These are phyloP conservation scores for Orius laevigatus DNA, from an alignment of 1,140 invertebrate genomes.

Conservation along the genomic window DNA sequence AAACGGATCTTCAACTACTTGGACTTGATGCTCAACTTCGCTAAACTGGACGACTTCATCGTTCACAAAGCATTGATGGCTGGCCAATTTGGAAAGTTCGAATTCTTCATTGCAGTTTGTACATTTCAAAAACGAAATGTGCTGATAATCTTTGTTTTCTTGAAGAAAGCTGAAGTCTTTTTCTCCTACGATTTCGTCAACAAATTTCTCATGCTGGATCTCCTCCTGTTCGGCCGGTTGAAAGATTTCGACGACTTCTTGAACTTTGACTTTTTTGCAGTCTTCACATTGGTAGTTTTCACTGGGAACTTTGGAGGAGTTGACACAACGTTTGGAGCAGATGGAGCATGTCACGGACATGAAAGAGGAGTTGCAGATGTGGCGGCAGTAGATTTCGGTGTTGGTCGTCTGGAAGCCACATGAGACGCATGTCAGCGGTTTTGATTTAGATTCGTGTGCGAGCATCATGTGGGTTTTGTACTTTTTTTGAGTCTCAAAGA, in stretches of 20 bases:
- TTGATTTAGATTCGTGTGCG: background rate
- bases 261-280: background rate
- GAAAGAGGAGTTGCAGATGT: slow-evolving; percentile 10
- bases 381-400: slow-evolving; percentile 11
- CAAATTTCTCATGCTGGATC: background rate
- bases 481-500: background rate
- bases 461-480: slow-evolving; percentile 1
- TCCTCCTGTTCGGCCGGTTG: background rate
- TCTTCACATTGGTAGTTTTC: no score
- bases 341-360: slow-evolving; percentile 4
- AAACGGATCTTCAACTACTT: no score
- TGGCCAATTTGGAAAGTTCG: slow-evolving; percentile 3
- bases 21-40: background rate
- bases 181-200: background rate
- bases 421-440: slow-evolving; percentile 10
- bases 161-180: background rate
- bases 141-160: no score
- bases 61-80: slow-evolving; percentile 8
- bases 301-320: no score
- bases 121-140: slow-evolving; percentile 2
- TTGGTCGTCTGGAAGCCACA: slow-evolving; percentile 13
- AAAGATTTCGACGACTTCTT: slow-evolving; percentile 12
- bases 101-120: slow-evolving; percentile 10
- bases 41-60: slow-evolving; percentile 6
- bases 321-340: slow-evolving; percentile 6